Base-by-base conservation (phyloP, 1,140 invertebrate species). In the Papilio machaon region DNA sequence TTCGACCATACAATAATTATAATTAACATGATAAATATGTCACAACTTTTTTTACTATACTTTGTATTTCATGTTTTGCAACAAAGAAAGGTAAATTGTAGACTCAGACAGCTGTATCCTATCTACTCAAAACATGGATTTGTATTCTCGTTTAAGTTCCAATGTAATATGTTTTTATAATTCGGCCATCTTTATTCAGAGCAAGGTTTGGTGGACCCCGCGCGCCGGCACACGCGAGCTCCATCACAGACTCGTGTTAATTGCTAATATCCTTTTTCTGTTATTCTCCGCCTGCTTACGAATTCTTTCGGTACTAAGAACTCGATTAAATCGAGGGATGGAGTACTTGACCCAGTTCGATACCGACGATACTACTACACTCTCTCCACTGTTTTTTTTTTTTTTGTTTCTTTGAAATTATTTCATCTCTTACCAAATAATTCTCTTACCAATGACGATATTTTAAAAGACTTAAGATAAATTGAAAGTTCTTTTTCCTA, bases 201-300 rank as follows among this genome's bases (percentile, higher is more conserved):
- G 64, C 64, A 35, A 35, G 23, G 30, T 67, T 67, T 30, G 10
- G 8, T 13, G 3, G 9, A 23, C 10, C 13, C 52, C 52, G 4
- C 38, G 38, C 38, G 4, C 8, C 60, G 10, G 60, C 60, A 35
- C 60, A 35, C 60, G 60, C 60, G 60, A 67, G 60, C 23, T 30
- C 19, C 23, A 35, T 11, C 60, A 35, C 10, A 67, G 23, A 23
- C 23, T 19, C 60, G 60, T 23, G 60, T 23, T 67, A 67, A 67
- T 67, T 67, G 60, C 60, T 67, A 67, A 67, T 67, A 35, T 67
- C 60, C 60, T 67, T 67, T 67, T 67, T 67, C 60, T 67, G 60
- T 67, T 67, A 67, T 67, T 67, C 60, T 1, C 23, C 60, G 60
- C 60, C 23, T 67, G 60, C 60, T 67, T 67, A 67, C 60, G 10